Base-by-base conservation (phyloP, 2,113 vertebrate genomes). In the Blennius ocellaris region DNA sequence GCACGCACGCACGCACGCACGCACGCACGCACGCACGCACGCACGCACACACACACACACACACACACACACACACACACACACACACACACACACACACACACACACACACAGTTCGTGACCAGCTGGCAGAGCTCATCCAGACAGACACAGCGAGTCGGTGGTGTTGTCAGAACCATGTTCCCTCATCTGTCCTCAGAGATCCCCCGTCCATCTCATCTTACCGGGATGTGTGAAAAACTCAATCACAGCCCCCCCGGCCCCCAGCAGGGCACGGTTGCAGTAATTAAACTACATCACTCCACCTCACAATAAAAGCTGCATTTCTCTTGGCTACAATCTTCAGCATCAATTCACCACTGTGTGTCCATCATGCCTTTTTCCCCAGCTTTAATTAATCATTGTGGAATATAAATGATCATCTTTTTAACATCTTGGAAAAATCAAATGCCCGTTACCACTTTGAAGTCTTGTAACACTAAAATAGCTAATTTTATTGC, bases 271-370 rank as follows among this genome's bases (percentile, higher is more conserved):
- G 43, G 75, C 66, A 55, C 66, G 67, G 69, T 82, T 49, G 48
- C 75, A 58, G 83, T 90, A 90, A 92, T 93, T 91, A 90, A 76
- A 90, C 69, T 76, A 68, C 81, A 86, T 76, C 77, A 60, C 68
- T 75, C 81, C 54, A 54, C 57, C 69, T 63, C 74, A 47, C n/a
- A 12, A 44, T 48, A 58, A 65, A 65, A 56, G 16, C 49, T 15
- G 38, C 36, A 8, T 63, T 75, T 48, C 62, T 71, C 41, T 84
- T 16, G n/a, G 2, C 39, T 51, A 5, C 45, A 14, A 47, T 6
- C 40, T 36, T 56, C 11, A 30, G 30, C 11, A 36, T 6, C 7
- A 30, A 1, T n/a, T 5, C 14, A 37, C 37, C 43, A 40, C 9
- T 55, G 41, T 50, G 14, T 41, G 17, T 39, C 36, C 21, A 62